A percentile compares a stretch with the other conserved stretches of the same genome.
These are phyloP conservation scores for Prenolepis imparis DNA, from an alignment of 2,888 invertebrate genomes.

Conservation along the genomic window DNA sequence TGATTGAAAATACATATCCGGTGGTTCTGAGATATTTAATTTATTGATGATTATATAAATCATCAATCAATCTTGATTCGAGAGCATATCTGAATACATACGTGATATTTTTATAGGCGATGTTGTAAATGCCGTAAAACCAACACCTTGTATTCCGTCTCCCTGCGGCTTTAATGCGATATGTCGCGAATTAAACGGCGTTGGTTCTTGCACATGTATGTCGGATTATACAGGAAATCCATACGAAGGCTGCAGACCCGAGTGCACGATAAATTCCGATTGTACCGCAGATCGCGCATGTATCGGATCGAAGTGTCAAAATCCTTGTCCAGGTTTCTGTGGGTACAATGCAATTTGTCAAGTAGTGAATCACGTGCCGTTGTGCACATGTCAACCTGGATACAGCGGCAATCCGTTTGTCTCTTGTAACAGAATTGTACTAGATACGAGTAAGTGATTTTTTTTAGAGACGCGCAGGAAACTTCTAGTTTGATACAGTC, in stretches of 20 bases:
- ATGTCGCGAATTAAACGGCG: constrained; percentile 89
- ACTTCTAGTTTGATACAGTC: background rate
- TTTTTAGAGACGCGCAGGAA: constrained; percentile 76
- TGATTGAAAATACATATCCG: background rate
- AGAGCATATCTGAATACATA: constrained; percentile 45
- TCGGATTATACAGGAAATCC: constrained; percentile 89
- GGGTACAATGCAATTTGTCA: constrained; percentile 92
- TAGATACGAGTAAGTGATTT: constrained; percentile 85
- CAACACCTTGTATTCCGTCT: constrained; percentile 91
- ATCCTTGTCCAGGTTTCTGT: constrained; percentile 93
- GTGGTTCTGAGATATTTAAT: background rate
- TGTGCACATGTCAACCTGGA: constrained; percentile 90
- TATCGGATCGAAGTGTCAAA: constrained; percentile 89
- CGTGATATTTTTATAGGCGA: constrained; percentile 50
- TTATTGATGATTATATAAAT: background rate
- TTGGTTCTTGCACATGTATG: constrained; percentile 88
- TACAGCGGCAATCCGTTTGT: constrained; percentile 92
- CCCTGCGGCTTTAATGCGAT: constrained; percentile 95
- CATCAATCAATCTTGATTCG: background rate
- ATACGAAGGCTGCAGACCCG: constrained; percentile 90
- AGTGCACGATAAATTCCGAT: constrained; percentile 89
- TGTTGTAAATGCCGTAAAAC: constrained; percentile 40
- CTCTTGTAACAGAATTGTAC: constrained; percentile 87
- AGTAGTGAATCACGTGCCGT: constrained; percentile 92
- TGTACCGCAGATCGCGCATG: constrained; percentile 91